Percentiles rank a stretch among this genome's conserved stretches.
Conservation (phyloP, 37 sponge, comb jelly and placozoan genomes). For the Theonella swinhoei region DNA sequence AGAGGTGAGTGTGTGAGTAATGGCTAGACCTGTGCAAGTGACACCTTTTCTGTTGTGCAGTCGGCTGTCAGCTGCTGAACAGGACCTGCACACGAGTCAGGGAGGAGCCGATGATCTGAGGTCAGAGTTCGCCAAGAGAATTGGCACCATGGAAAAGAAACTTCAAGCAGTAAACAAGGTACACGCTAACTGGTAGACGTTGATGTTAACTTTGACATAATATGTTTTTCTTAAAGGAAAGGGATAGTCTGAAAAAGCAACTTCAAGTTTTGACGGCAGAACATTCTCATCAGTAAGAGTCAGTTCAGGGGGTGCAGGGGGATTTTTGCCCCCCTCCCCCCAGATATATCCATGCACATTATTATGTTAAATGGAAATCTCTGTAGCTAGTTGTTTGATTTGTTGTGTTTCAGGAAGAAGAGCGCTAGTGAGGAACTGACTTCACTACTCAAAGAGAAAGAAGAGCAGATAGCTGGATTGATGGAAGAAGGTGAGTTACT, state of each 20-base stretch:
- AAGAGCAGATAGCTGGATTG: conserved; percentile 74
- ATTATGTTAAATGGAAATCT: too few species aligned
- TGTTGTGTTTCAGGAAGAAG: conserved; percentile 15
- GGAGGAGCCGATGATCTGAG: conserved; percentile 54
- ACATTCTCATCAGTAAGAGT: conserved; percentile 45
- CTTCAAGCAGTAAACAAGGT: conserved; percentile 68
- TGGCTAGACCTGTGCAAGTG: background rate
- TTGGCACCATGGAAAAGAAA: conserved; percentile 72
- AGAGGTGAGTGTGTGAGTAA: conserved; percentile 56
- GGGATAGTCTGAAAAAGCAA: conserved; percentile 75
- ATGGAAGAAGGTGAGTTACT: conserved; percentile 76
- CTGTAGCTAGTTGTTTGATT: background rate
- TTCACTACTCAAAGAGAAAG: conserved; percentile 58
- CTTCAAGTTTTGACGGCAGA: conserved; percentile 52
- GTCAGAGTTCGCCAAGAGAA: conserved; percentile 68
- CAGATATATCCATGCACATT: too few species aligned
- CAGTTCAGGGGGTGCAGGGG: background rate
- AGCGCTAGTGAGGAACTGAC: conserved; percentile 15
- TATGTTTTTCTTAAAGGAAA: conserved; percentile 51
- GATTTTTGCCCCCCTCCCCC: too few species aligned
- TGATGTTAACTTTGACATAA: background rate
- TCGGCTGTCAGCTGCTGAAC: background rate
- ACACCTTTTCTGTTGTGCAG: background rate
- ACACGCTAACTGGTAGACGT: background rate
- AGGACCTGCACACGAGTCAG: conserved; percentile 30